A percentile compares a stretch with the other conserved stretches of the same genome.
Conservation (phyloP, 1,140 invertebrate species). For the Centruroides vittatus region DNA sequence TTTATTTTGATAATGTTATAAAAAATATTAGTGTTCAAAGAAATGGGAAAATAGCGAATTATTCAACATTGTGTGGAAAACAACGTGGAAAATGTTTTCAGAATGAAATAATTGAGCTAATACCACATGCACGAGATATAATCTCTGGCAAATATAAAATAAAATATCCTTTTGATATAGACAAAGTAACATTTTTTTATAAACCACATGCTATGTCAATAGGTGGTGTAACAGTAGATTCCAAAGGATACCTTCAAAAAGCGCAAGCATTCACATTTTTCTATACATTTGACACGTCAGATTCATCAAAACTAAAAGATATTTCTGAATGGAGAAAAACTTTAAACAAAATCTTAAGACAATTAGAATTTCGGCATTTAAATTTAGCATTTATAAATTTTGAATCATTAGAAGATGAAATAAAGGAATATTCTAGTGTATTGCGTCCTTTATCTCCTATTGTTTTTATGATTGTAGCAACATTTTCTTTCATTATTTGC, state of each 20-base stretch:
- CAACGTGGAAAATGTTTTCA: conserved; percentile 66
- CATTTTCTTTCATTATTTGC: conserved; percentile 51
- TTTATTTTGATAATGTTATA: conserved; percentile 54
- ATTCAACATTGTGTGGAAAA: conserved; percentile 62
- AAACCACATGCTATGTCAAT: conserved; percentile 62
- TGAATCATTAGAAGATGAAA: conserved; percentile 66
- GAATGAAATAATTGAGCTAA: conserved; percentile 69
- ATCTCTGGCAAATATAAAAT: conserved; percentile 54
- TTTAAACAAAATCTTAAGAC: conserved; percentile 57
- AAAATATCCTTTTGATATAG: conserved; percentile 77
- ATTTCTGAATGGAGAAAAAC: conserved; percentile 75
- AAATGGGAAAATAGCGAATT: conserved; percentile 25
- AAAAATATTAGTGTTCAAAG: conserved; percentile 48
- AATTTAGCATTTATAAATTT: conserved; percentile 67
- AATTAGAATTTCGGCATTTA: conserved; percentile 62
- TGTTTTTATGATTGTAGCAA: conserved; percentile 48
- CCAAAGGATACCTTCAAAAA: conserved; percentile 50
- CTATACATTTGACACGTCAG: conserved; percentile 56
- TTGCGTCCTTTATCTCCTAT: conserved; percentile 74
- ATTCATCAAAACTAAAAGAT: conserved; percentile 44
- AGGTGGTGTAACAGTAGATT: conserved; percentile 58
- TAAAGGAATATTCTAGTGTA: conserved; percentile 72
- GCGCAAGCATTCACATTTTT: conserved; percentile 67
- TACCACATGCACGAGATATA: conserved; percentile 62
- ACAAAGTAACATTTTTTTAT: conserved; percentile 60